Evolutionary conservation across 2,113 vertebrate genomes (phyloP), one percentile per base, ranked within the genome.

Genomic region (Daboia siamensis): DNA sequence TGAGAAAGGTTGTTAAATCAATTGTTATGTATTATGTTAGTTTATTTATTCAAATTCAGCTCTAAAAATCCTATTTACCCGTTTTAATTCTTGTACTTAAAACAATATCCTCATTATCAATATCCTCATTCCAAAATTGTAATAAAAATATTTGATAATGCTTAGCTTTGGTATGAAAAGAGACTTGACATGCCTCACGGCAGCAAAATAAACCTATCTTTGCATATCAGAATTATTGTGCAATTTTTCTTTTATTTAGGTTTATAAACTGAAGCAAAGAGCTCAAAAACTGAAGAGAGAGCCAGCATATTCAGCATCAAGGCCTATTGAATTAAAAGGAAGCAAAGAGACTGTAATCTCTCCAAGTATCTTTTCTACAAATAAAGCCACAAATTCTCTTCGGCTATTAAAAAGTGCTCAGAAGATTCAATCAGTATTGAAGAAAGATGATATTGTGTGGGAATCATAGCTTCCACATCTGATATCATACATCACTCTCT

Each of bases 371-470:
- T 94, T 92, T 93, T 52, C 94, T 96, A 95, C 94, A 86, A 95
- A 97, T 93, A 97, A 94, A 94, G 94, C 93, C 87, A 96, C 90
- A 86, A 96, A 90, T 39, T 98, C 97, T 91, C 98, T 97, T 93
- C 97, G 97, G 93, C 97, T 98, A 48, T 98, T 99, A 92, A 93
- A 96, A 94, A 97, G 96, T 95, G 97, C 98, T 11, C 98, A 97
- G 95, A 98, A 98, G 95, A 97, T 99, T 92, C 98, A 97, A 89
- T 97, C 96, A 89, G 95, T 97, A 90, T 96, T 99, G 88, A 98
- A 98, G 94, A 97, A 97, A 93, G 96, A 98, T 61, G 97, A 98
- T 95, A 93, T 98, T 56, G 93, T 94, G 74, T 99, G 98, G 98
- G 98, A 99, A 95, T 94, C 98, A n/a, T 97, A 98, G 84, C 64